Percentiles rank a stretch among this genome's conserved stretches.
Evolutionary conservation across 2,113 vertebrate species (phyloP).

Genomic region (Seriola aureovittata): DNA sequence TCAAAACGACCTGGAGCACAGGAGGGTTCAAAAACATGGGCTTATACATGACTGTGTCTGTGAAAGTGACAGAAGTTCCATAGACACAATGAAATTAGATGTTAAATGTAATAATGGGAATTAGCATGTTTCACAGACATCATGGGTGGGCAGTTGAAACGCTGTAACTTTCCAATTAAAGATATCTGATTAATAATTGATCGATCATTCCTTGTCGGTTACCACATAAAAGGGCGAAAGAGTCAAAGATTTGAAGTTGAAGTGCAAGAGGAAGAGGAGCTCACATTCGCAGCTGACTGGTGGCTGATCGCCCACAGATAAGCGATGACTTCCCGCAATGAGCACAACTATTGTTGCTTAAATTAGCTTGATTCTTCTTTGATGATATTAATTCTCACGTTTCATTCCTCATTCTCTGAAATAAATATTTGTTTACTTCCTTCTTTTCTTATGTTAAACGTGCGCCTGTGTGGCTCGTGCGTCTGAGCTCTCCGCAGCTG

Average conservation of each 20-base stretch:
- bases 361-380: not conserved
- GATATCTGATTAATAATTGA: not conserved
- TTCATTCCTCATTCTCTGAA: not conserved
- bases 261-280: not conserved
- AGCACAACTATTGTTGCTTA: too few relatives aligned
- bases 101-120: not conserved
- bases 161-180: not conserved
- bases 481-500: slow-evolving; percentile 27
- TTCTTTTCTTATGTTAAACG: not conserved
- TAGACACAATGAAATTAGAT: too few relatives aligned
- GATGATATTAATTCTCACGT: too few relatives aligned
- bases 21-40: not conserved
- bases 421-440: not conserved
- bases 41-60: not conserved
- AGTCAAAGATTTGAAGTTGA: not conserved
- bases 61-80: too few relatives aligned
- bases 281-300: not conserved
- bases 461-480: not conserved
- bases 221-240: not conserved
- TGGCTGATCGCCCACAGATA: not conserved
- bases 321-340: not conserved
- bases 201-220: not conserved
- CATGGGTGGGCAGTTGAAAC: too few relatives aligned
- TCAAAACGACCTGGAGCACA: not conserved
- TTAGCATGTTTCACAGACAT: too few relatives aligned